Base-by-base conservation (phyloP, 2,888 invertebrate genomes). In the Patella pellucida region DNA sequence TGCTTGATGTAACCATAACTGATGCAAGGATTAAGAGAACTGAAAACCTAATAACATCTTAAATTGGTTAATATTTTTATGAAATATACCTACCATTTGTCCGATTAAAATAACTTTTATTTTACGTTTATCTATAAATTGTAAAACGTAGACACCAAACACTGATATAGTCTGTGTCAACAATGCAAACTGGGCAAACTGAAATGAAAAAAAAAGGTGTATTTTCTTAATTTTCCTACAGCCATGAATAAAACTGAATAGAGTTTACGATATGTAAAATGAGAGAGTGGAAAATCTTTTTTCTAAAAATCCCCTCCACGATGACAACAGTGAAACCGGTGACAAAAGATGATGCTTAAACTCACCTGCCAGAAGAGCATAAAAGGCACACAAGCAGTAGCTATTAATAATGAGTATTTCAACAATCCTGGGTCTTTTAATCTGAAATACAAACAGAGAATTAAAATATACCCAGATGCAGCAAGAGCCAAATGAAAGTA, bases 161-260 rank as follows among this genome's bases (percentile, higher is more conserved):
- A 96, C 92, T 4, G 95, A 94, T 7, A 94, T 90, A 0, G 94
- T 92, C 90, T 96, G 96, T 0, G 95, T 95, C 4, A 95, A 92
- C 83, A 96, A 93, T 76, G 96, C 94, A 86, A 96, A 95, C 85
- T 96, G 95, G 0, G 96, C 94, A 92, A 97, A 96, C 91, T 96
- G 95, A 94, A 95, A 95, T 82, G 94, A 89, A 0, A 94, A 62
- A 52, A 27, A 69, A 16, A n/a, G 51, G 52, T 1, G 2, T 27
- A 15, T 11, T 14, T 4, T 62, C 19, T 0, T 19, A 41, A 19
- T 41, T 52, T 50, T 68, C 4, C 52, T 52, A 68, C 31, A 19
- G 27, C 0, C 41, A 41, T 9, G 41, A 41, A 41, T 9, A 9
- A 41, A 41, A 41, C 16, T 69, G 7, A 14, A 27, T 23, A 27